These are phyloP conservation scores for Colostygia pectinataria DNA, from an alignment of 2,888 invertebrate genomes.

Conservation along the genomic window DNA sequence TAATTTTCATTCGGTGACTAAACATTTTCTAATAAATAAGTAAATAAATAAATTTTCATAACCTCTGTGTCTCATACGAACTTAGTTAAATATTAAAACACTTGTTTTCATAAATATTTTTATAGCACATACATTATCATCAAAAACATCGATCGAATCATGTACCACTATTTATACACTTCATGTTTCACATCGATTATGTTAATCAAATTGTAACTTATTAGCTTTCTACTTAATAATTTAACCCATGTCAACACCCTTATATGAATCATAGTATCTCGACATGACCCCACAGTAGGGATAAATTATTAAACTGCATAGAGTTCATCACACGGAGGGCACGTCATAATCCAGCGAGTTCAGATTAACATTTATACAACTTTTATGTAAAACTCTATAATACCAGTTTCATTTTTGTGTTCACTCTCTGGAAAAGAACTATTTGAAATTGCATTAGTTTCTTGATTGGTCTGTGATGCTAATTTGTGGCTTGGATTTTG, in stretches of 20 bases:
- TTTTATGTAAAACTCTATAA: slow-evolving; percentile 76
- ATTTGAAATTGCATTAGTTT: slow-evolving; percentile 48
- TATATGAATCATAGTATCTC: slow-evolving; percentile 13
- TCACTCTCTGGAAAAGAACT: slow-evolving; percentile 49
- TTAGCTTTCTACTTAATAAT: slow-evolving; percentile 24
- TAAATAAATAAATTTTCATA: no score
- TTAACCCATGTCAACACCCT: slow-evolving; percentile 21
- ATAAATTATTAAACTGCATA: slow-evolving; percentile 54
- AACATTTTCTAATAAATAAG: no score
- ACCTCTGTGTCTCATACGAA: no score
- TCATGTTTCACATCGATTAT: not conserved
- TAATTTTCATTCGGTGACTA: no score
- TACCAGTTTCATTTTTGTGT: slow-evolving; percentile 63
- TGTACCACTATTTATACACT: no score
- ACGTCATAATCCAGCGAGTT: slow-evolving; percentile 65
- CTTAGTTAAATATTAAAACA: no score
- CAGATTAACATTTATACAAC: slow-evolving; percentile 81
- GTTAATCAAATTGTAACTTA: not conserved
- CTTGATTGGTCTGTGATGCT: slow-evolving; percentile 40
- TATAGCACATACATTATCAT: no score
- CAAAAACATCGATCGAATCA: no score
- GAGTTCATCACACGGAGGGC: slow-evolving; percentile 53
- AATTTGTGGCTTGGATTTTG: slow-evolving; percentile 22
- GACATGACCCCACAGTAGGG: slow-evolving; percentile 16
- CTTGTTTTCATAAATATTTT: no score